Conservation (phyloP, 2,888 invertebrate genomes). For the Corythucha ciliata region DNA sequence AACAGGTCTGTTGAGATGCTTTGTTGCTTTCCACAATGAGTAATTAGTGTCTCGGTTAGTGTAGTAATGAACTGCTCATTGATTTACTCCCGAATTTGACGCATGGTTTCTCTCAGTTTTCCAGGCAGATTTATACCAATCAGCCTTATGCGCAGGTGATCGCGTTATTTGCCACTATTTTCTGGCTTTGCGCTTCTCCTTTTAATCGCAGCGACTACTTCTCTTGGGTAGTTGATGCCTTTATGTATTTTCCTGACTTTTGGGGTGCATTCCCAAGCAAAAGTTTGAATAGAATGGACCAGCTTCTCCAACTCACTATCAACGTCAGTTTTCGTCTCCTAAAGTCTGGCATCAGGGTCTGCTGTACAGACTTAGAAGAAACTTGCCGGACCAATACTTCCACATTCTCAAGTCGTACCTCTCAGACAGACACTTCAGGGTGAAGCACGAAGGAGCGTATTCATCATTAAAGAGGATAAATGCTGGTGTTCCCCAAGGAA, state of each 20-base stretch:
- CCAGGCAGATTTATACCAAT: not conserved
- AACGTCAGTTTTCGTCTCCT: not conserved
- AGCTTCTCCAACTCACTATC: not conserved
- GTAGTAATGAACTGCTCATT: not conserved
- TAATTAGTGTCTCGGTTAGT: slow-evolving; percentile 7
- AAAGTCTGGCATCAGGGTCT: too few species aligned
- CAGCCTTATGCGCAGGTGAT: not conserved
- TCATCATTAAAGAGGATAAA: too few species aligned
- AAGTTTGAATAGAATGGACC: not conserved
- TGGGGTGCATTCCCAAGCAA: slow-evolving; percentile 7
- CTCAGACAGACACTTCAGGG: too few species aligned
- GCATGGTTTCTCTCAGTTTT: not conserved
- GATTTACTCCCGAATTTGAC: not conserved
- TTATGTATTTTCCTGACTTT: not conserved
- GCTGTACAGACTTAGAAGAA: too few species aligned
- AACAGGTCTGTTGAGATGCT: slow-evolving; percentile 1
- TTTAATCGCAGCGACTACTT: not conserved
- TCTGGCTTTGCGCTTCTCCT: not conserved
- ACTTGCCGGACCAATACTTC: too few species aligned
- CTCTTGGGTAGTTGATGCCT: slow-evolving; percentile 1
- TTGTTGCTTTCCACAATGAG: slow-evolving; percentile 3
- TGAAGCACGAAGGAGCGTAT: too few species aligned
- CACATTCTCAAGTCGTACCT: too few species aligned
- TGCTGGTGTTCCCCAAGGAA: too few species aligned
- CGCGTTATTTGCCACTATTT: not conserved